phyloP scores from a whole-genome alignment of 1,140 invertebrate species.

The Diorhabda carinulata region DNA sequence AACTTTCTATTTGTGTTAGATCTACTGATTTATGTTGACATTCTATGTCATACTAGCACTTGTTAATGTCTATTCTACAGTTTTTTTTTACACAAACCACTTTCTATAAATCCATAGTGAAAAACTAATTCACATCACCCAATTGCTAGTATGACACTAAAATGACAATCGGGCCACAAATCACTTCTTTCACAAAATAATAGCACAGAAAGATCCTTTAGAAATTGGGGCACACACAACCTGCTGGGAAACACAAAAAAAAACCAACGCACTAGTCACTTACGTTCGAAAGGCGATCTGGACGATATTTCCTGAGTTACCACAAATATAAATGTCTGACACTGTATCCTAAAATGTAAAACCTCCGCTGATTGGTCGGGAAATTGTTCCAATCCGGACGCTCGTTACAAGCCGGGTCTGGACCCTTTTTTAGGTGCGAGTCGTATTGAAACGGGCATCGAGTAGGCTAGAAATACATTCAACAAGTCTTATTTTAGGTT shows the following conservation, averaged over 20 bases:
- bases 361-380: constrained; percentile 49
- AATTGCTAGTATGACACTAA: constrained; percentile 29
- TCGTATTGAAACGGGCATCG: constrained; percentile 29
- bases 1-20: not conserved
- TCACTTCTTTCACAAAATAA: constrained; percentile 6
- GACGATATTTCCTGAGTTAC: constrained; percentile 62
- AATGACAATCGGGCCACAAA: constrained; percentile 15
- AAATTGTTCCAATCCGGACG: constrained; percentile 47
- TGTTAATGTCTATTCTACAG: not conserved
- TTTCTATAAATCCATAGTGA: constrained; percentile 1
- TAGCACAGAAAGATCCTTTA: constrained; percentile 13
- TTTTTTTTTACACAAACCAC: not conserved
- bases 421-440: constrained; percentile 62
- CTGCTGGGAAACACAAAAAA: constrained; percentile 20
- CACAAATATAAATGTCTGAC: constrained; percentile 81
- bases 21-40: constrained; percentile 1
- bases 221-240: constrained; percentile 14
- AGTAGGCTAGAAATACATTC: constrained; percentile 36
- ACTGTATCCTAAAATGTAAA: constrained; percentile 68
- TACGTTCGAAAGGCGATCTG: constrained; percentile 92
- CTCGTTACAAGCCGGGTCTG: constrained; percentile 52
- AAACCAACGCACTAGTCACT: constrained; percentile 52
- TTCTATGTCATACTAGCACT: constrained; percentile 31
- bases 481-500: constrained; percentile 8
- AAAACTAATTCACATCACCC: constrained; percentile 3